Evolutionary conservation across 2,113 vertebrate species (phyloP).

Genomic region (Notiomystis cincta): DNA sequence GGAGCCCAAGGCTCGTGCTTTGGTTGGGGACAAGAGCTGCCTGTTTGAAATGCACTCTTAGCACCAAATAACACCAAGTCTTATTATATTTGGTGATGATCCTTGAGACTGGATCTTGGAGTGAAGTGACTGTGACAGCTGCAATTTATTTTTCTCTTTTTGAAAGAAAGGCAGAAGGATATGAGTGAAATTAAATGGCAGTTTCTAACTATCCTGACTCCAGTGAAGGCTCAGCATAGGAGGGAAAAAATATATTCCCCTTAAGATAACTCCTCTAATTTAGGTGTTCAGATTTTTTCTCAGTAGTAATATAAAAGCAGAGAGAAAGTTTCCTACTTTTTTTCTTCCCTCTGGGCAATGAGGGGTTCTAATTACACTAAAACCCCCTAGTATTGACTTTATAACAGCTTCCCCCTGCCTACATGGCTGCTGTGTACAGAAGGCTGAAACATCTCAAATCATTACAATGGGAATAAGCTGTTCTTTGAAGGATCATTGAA

Average conservation of each 20-base stretch:
- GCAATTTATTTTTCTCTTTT: neutral
- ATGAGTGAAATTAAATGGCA: neutral
- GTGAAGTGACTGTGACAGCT: neutral
- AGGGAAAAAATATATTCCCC: neutral
- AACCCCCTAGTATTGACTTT: neutral
- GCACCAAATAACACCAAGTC: neutral
- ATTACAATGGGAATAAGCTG: neutral
- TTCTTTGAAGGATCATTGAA: neutral
- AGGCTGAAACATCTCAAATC: neutral
- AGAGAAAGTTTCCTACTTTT: neutral
- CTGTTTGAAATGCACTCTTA: neutral
- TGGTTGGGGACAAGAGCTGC: neutral
- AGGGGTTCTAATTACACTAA: conserved; percentile 30
- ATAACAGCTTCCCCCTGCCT: neutral
- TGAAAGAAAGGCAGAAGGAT: neutral
- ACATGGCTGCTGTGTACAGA: neutral
- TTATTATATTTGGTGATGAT: neutral
- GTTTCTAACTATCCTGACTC: neutral
- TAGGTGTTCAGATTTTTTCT: neutral
- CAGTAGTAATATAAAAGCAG: neutral
- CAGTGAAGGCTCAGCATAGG: neutral
- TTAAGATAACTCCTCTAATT: conserved; percentile 13
- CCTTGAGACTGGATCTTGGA: neutral
- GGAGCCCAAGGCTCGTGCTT: too few species aligned
- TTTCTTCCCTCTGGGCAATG: neutral